Conservation (phyloP, 2,797 vertebrate genomes). For the Poeciliopsis gracilis region DNA sequence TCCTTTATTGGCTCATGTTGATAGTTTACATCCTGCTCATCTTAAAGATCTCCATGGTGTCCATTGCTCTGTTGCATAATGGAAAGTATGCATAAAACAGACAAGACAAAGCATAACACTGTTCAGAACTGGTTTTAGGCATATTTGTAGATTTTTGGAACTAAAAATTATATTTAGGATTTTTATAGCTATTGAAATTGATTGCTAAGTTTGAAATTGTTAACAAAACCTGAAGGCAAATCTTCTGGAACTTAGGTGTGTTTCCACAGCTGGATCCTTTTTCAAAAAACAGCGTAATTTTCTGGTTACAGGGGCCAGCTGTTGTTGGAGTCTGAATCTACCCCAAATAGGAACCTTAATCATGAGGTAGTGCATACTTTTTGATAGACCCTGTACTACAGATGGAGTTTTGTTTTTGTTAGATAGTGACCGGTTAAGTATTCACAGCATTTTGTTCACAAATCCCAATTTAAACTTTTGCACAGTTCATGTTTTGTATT, state of each 20-base stretch:
- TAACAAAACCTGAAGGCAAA: not conserved
- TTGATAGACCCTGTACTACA: not conserved
- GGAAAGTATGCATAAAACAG: not conserved
- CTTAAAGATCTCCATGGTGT: not conserved
- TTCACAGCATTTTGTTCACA: not conserved
- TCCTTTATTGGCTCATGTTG: not conserved
- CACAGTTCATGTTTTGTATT: not conserved
- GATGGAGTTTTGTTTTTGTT: not conserved
- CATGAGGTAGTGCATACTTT: not conserved
- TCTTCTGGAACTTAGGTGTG: not conserved
- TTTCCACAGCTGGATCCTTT: not conserved
- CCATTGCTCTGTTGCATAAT: not conserved
- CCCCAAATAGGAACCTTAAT: not conserved
- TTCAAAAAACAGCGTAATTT: not conserved
- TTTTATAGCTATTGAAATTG: not conserved
- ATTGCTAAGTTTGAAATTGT: not conserved
- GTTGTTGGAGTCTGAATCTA: not conserved
- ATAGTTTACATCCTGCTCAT: not conserved
- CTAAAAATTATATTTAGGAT: not conserved
- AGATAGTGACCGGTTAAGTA: not conserved
- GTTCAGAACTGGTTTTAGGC: not conserved
- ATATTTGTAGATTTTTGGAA: not conserved
- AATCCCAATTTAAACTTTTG: not conserved
- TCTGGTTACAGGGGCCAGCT: not conserved
- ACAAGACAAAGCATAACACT: not conserved